phyloP scores from a whole-genome alignment of 2,888 invertebrate species.

The Ryuthela nishihirai region DNA sequence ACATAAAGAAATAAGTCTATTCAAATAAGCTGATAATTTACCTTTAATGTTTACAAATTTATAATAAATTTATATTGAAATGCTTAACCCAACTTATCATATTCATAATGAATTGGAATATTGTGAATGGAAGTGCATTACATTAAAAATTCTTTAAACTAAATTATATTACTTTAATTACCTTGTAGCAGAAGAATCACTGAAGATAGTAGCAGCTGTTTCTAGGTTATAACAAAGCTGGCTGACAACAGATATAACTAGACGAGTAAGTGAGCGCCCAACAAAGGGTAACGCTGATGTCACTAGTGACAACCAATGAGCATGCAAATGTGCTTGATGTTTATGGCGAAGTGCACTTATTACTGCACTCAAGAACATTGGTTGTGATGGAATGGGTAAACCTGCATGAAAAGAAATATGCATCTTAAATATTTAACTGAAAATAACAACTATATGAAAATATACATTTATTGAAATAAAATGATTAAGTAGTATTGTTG shows the following conservation, averaged over 20 bases:
- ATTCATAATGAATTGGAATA: no score
- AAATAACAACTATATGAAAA: no score
- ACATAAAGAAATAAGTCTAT: no score
- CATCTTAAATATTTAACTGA: neutral
- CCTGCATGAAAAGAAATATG: constrained; percentile 49
- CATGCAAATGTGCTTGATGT: constrained; percentile 68
- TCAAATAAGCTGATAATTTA: no score
- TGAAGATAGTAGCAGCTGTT: constrained; percentile 22
- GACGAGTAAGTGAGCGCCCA: constrained; percentile 68
- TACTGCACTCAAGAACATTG: constrained; percentile 75
- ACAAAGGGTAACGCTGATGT: constrained; percentile 76
- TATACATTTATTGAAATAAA: neutral
- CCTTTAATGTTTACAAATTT: no score
- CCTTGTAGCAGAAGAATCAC: no score
- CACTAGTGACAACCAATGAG: constrained; percentile 76
- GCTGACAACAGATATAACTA: constrained; percentile 71
- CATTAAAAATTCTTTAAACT: no score
- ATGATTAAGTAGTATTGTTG: no score
- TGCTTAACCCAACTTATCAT: no score
- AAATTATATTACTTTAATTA: no score
- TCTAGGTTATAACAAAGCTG: constrained; percentile 77
- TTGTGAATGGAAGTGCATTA: no score
- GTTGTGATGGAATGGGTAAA: constrained; percentile 69
- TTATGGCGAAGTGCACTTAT: constrained; percentile 68
- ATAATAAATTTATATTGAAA: no score